These are phyloP conservation scores for Phragmatobia fuliginosa DNA, from an alignment of 2,888 invertebrate species.

Conservation along the genomic window DNA sequence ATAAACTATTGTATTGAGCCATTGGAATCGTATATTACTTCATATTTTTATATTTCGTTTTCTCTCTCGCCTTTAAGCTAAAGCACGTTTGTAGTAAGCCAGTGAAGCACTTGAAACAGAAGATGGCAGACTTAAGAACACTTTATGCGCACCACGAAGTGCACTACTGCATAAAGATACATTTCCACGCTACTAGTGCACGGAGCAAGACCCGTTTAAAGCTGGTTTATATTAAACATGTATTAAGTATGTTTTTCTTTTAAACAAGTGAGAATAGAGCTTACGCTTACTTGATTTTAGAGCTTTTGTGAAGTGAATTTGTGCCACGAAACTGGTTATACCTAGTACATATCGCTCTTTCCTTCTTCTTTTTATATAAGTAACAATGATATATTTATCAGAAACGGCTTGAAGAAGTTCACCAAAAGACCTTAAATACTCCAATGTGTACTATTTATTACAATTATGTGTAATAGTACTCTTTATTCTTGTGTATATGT, in stretches of 20 bases:
- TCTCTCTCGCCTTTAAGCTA: conserved; percentile 47
- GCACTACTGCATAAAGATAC: conserved; percentile 69
- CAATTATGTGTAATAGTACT: too few relatives aligned
- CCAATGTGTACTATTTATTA: neutral
- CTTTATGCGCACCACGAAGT: conserved; percentile 68
- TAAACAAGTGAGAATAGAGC: neutral
- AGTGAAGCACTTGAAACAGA: conserved; percentile 61
- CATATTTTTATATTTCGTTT: conserved; percentile 43
- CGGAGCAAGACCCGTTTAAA: conserved; percentile 11
- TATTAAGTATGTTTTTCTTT: conserved; percentile 7
- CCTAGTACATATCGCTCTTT: neutral
- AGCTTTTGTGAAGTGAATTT: neutral
- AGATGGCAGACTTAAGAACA: conserved; percentile 66
- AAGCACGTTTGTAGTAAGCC: conserved; percentile 57
- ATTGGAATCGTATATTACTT: conserved; percentile 39
- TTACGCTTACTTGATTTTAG: neutral
- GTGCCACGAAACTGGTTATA: neutral
- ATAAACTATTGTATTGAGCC: conserved; percentile 32
- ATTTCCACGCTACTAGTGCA: conserved; percentile 50
- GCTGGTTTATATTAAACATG: conserved; percentile 17
- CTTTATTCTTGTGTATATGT: too few relatives aligned
- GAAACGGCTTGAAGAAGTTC: neutral
- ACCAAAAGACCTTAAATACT: too few relatives aligned
- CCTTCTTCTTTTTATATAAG: too few relatives aligned
- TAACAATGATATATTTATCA: neutral